phyloP scores from a whole-genome alignment of 1,140 invertebrate species.

The Temnothorax curvispinosus region DNA sequence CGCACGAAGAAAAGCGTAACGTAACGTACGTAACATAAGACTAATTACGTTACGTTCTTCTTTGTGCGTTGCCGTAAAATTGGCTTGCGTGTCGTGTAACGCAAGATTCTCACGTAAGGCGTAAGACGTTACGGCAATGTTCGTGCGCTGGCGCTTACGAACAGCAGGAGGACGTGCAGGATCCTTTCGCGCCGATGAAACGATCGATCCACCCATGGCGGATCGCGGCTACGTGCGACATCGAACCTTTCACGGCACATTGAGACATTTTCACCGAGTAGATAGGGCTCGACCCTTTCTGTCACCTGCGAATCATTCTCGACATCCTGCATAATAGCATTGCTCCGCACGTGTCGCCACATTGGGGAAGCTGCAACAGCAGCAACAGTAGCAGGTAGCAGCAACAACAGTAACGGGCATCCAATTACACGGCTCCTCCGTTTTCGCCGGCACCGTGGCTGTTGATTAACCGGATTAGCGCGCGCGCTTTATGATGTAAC shows the following conservation, averaged over 20 bases:
- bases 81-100: not conserved
- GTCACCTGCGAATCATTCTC: slow-evolving; percentile 56
- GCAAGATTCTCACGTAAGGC: slow-evolving; percentile 44
- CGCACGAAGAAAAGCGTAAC: too few relatives aligned
- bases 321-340: slow-evolving; percentile 11
- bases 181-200: not conserved
- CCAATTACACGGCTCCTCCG: not conserved
- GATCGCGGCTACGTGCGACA: slow-evolving; percentile 6
- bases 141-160: slow-evolving; percentile 1
- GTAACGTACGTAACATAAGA: too few relatives aligned
- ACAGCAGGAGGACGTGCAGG: slow-evolving; percentile 34
- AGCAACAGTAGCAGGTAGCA: too few relatives aligned
- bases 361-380: not conserved
- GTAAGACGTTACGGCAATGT: not conserved
- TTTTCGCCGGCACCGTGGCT: not conserved
- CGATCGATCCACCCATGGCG: not conserved
- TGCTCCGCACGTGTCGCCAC: not conserved
- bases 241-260: slow-evolving; percentile 46
- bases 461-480: slow-evolving; percentile 24
- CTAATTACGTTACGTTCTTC: too few relatives aligned
- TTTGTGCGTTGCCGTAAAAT: too few relatives aligned
- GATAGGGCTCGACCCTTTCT: slow-evolving; percentile 4
- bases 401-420: not conserved
- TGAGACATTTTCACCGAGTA: slow-evolving; percentile 30
- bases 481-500: slow-evolving; percentile 1